A percentile compares a stretch with the other conserved stretches of the same genome.
Conservation (phyloP, 2,113 vertebrate species). For the Thamnophis sirtalis region DNA sequence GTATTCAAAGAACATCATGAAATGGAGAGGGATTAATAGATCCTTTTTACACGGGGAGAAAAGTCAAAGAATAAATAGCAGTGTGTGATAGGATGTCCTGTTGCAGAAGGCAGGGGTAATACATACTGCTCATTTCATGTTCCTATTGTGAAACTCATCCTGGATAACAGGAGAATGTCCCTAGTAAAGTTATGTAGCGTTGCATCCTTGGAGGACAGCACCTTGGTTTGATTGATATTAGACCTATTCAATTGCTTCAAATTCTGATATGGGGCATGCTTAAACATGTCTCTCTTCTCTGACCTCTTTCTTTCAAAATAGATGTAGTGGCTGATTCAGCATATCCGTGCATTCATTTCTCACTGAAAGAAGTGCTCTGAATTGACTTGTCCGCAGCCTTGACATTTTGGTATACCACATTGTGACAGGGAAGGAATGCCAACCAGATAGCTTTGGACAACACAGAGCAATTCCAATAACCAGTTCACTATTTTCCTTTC, state of each 20-base stretch:
- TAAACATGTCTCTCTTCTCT: conserved; percentile 4
- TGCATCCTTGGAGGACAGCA: neutral
- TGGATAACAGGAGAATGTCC: neutral
- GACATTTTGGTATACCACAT: neutral
- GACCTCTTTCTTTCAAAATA: conserved; percentile 28
- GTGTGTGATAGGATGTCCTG: neutral
- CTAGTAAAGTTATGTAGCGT: neutral
- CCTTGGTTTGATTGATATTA: neutral
- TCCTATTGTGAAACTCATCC: neutral
- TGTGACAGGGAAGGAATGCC: conserved; percentile 3
- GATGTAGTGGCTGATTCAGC: neutral
- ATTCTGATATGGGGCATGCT: neutral
- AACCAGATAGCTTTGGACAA: conserved; percentile 10
- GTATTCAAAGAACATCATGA: neutral
- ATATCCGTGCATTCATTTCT: conserved; percentile 5
- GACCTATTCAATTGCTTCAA: neutral
- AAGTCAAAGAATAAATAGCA: neutral
- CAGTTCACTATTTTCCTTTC: neutral
- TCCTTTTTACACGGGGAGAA: conserved; percentile 7
- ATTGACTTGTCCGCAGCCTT: neutral
- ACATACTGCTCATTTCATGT: neutral
- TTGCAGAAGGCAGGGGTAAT: neutral
- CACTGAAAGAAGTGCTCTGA: conserved; percentile 16
- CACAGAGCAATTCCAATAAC: neutral
- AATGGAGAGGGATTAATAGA: conserved; percentile 2